Evolutionary conservation across 1,140 invertebrate species (phyloP), one percentile per base, ranked within the genome.

Genomic region (Heliconius eleuchia): DNA sequence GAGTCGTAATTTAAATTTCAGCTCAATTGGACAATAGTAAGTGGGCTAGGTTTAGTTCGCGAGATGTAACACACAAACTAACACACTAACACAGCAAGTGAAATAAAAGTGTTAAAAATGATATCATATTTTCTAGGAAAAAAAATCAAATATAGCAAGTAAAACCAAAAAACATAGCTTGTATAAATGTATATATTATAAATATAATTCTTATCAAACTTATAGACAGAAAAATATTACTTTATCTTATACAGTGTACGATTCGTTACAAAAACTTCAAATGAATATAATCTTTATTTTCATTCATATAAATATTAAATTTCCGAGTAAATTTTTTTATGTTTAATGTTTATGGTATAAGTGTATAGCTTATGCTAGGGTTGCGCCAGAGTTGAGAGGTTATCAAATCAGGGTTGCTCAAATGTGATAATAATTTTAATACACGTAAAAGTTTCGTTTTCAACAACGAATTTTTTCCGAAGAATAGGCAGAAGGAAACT

Each of bases 351-450:
- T 70, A 52, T 70, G 73, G 19, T 30, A 73, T 66, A 71, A 50
- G 9, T 13, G 70, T 66, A 19, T 19, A 66, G 74, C 79, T 55
- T 34, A 80, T 55, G 66, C 71, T 76, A 80, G 79, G 79, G 79
- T 80, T 80, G 71, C 66, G 79, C 71, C 74, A 76, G 34, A 76
- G 79, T 80, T 73, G 74, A 80, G 50, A 76, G 74, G 79, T 75
- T 80, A 80, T 80, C 79, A n/a, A 2, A 7, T 37, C 71, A 80
- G 79, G 79, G 74, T 37, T 80, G 74, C 11, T 71, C 50, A 79
- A 79, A 66, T 66, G 3, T 23, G 39, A 42, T 46, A 16, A 5
- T 46, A 4, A 16, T 46, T 46, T 46, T 46, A 46, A 46, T 16
- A 16, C 16, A 46, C 42, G 11, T 4, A 16, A 46, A 16, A 46